These are phyloP conservation scores for Tiaroga cobitis DNA, from an alignment of 2,797 vertebrate species.

Conservation along the genomic window DNA sequence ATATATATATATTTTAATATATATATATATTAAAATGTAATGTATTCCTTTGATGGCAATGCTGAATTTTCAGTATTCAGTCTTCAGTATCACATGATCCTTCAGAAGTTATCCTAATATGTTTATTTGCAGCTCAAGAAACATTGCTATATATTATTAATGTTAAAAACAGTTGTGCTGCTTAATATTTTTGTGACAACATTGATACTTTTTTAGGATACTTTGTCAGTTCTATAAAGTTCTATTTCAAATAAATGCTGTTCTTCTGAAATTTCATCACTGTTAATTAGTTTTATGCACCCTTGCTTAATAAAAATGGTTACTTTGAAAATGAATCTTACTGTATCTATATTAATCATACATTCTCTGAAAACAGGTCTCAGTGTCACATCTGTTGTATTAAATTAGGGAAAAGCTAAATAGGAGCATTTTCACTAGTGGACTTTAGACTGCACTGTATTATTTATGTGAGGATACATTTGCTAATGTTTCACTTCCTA, in stretches of 20 bases:
- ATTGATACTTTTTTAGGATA: background rate
- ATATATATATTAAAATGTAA: too few relatives aligned
- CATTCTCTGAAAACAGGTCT: background rate
- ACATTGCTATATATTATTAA: background rate
- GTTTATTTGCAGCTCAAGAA: background rate
- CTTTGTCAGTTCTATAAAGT: too few relatives aligned
- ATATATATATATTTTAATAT: too few relatives aligned
- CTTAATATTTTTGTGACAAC: background rate
- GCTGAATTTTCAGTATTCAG: background rate
- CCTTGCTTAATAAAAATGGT: background rate
- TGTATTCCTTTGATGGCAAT: background rate
- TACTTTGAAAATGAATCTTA: background rate
- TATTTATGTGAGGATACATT: background rate
- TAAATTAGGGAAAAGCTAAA: background rate
- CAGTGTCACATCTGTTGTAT: background rate
- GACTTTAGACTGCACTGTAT: background rate
- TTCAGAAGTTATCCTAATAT: background rate
- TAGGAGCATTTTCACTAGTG: background rate
- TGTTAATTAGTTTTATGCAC: background rate
- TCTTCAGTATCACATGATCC: background rate
- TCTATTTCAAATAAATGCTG: too few relatives aligned
- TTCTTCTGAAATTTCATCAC: background rate
- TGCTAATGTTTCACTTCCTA: background rate
- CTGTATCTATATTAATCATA: background rate
- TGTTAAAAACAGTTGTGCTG: background rate